Evolutionary conservation across 2,797 vertebrate genomes (phyloP).

Genomic region (Takifugu rubripes): DNA sequence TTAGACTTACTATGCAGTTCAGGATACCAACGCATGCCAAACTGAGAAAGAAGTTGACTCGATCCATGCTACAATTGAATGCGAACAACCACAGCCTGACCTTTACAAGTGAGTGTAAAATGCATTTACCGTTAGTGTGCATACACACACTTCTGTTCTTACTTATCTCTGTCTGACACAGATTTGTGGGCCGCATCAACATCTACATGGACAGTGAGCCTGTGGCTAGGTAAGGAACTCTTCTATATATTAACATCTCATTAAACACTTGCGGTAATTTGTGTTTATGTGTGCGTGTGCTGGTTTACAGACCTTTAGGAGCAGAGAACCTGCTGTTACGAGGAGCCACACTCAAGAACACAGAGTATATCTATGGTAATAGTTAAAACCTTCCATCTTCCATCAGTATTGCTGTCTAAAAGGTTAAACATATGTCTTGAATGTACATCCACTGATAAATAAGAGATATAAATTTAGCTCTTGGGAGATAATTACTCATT

Average conservation of each 20-base stretch:
- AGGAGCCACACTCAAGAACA: slow-evolving; percentile 96
- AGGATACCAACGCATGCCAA: slow-evolving; percentile 92
- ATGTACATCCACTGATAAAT: not conserved
- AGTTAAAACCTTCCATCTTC: not conserved
- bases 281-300: not conserved
- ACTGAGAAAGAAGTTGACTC: slow-evolving; percentile 84
- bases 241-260: not conserved
- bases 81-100: slow-evolving; percentile 96
- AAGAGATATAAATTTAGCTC: too few relatives aligned
- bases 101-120: slow-evolving; percentile 89
- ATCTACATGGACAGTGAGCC: slow-evolving; percentile 90
- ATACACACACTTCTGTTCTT: not conserved
- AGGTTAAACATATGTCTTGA: too few relatives aligned
- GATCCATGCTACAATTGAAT: slow-evolving; percentile 92
- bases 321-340: slow-evolving; percentile 94
- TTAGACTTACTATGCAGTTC: slow-evolving; percentile 90
- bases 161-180: slow-evolving; percentile 49
- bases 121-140: not conserved
- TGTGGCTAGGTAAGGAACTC: slow-evolving; percentile 80
- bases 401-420: too few relatives aligned
- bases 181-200: slow-evolving; percentile 95
- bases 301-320: slow-evolving; percentile 82
- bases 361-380: slow-evolving; percentile 89
- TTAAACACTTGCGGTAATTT: not conserved
- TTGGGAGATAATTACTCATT: too few relatives aligned